A percentile compares a stretch with the other conserved stretches of the same genome.
Conservation (phyloP, 35 echinoderm and acorn worm species). For the Patiria miniata region DNA sequence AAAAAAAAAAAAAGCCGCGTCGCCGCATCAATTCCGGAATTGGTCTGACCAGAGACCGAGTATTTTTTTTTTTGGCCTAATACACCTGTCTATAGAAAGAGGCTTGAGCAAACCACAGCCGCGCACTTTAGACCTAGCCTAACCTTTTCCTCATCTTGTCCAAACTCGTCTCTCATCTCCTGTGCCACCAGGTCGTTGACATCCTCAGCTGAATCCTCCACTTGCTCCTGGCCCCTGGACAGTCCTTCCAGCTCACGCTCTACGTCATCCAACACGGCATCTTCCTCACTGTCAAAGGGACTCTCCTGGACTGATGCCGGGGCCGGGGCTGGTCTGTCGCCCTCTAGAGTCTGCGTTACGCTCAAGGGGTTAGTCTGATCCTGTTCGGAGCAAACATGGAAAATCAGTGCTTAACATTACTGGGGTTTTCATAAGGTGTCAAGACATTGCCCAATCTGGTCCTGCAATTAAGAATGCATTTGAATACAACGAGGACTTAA, state of each 20-base stretch:
- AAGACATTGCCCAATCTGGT: too few relatives aligned
- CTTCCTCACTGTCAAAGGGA: slow-evolving; percentile 20
- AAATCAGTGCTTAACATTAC: too few relatives aligned
- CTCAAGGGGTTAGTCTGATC: neutral
- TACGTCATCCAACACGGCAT: slow-evolving; percentile 24
- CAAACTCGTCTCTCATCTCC: slow-evolving; percentile 75
- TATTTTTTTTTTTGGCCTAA: too few relatives aligned
- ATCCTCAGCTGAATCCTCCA: slow-evolving; percentile 43
- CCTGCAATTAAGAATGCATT: too few relatives aligned
- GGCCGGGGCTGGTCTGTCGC: slow-evolving; percentile 2
- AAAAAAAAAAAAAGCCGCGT: too few relatives aligned
- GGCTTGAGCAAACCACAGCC: too few relatives aligned
- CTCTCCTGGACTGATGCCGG: slow-evolving; percentile 8
- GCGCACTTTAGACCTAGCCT: too few relatives aligned
- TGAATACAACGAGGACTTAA: too few relatives aligned
- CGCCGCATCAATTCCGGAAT: too few relatives aligned
- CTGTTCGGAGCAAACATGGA: neutral
- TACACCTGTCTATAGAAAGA: too few relatives aligned
- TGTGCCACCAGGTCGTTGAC: slow-evolving; percentile 84
- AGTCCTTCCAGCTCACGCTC: slow-evolving; percentile 61
- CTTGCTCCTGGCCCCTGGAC: slow-evolving; percentile 44
- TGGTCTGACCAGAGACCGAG: too few relatives aligned
- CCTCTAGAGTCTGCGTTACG: slow-evolving; percentile 11
- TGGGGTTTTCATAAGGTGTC: too few relatives aligned
- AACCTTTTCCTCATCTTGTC: slow-evolving; percentile 31